Base-by-base conservation (phyloP, 92 coral and sea anemone genomes). In the Heliopora coerulea region DNA sequence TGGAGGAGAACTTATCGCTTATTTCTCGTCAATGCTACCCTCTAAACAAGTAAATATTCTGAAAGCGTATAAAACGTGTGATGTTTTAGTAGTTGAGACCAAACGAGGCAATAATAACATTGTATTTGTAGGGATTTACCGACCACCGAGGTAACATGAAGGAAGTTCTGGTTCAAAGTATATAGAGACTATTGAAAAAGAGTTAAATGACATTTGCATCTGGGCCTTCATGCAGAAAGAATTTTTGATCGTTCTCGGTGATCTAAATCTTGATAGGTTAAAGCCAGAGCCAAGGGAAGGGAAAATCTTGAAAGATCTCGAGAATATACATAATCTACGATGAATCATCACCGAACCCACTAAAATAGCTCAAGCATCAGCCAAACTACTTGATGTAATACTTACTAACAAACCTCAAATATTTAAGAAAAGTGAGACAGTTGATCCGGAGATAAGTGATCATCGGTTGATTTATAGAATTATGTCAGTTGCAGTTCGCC, bases 261-360 rank as follows among this genome's bases (percentile, higher is more conserved):
- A 83, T 33, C 39, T 83, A 9, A 83, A 83, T 37, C 62, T 77
- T 13, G 86, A 76, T 56, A 67, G 79, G 34, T 79, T 83, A 12
- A 28, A 60, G 49, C 83, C 83, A 15, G 56, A 44, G 7, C 67
- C 24, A 15, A 39, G 15, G 24, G 88, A 80, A 57, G 88, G 88
- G 3, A 84, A 80, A 49, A 8, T 84, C 56, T 27, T 80, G 26
- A 25, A 63, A 19, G 82, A 84, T 33, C 52, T 15, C n/a, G 52
- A 46, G n/a, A n/a, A 46, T 1, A n/a, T 46, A 15, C 52, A 46
- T 7, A n/a, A n/a, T n/a, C 52, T 46, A 46, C 52, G 15, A 3
- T 10, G n/a, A 15, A 46, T 46, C 2, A 46, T 46, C n/a, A 46
- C 52, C 15, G 14, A 46, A 8, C 52, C n/a, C 52, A 78, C 87